Percentiles rank a stretch among this genome's conserved stretches.
Evolutionary conservation across 35 echinoderm and acorn worm species (phyloP).

Genomic region (Ophioderma brevispina): DNA sequence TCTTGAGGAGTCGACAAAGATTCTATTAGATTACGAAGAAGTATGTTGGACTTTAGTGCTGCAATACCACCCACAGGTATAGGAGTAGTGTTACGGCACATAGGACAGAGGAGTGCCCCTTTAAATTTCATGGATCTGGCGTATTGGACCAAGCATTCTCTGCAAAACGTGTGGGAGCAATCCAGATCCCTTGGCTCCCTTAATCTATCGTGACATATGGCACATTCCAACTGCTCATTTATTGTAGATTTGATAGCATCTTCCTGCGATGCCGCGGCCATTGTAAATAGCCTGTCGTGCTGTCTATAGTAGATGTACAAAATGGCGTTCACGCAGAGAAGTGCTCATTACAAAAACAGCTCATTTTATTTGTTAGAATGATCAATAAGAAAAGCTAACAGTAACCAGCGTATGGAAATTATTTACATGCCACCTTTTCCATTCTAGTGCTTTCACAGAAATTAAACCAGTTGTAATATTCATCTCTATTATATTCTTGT

Average conservation of each 20-base stretch:
- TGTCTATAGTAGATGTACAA: neutral
- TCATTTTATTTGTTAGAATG: too few species aligned
- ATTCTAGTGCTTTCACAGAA: too few species aligned
- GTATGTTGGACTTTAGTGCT: neutral
- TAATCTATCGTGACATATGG: neutral
- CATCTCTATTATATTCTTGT: too few species aligned
- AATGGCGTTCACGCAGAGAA: neutral
- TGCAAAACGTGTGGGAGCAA: neutral
- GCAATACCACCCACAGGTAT: neutral
- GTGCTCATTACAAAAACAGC: neutral
- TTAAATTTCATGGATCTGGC: neutral
- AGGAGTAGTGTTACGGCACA: neutral
- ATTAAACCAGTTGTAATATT: too few species aligned
- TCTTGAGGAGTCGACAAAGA: neutral
- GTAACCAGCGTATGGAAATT: too few species aligned
- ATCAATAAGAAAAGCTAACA: too few species aligned
- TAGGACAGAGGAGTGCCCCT: neutral
- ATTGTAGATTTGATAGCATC: neutral
- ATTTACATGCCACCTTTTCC: too few species aligned
- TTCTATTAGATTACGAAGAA: neutral
- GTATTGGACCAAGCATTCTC: neutral
- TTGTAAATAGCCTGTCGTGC: neutral
- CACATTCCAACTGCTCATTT: neutral
- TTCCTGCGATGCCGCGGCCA: neutral
- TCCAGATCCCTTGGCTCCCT: neutral